Evolutionary conservation across 2,888 invertebrate species (phyloP).

Genomic region (Cataglyphis altisquamis): DNA sequence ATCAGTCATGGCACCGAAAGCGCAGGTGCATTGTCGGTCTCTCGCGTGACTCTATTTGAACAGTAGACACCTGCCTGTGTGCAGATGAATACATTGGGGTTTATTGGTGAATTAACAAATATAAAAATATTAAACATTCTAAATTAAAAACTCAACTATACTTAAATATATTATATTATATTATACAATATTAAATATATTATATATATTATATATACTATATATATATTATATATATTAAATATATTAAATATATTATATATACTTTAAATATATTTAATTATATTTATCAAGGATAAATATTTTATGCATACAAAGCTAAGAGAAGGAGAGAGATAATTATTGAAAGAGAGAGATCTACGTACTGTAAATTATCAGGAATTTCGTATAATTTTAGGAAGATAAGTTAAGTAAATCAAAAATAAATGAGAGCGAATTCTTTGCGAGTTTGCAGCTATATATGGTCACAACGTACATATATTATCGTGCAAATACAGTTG

Average conservation of each 20-base stretch:
- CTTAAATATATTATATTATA: no score
- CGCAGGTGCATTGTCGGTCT: slow-evolving; percentile 38
- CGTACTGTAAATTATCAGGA: neutral
- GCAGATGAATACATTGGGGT: neutral
- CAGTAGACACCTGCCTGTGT: slow-evolving; percentile 25
- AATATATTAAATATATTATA: no score
- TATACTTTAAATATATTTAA: neutral
- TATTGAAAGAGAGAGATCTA: neutral
- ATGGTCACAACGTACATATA: slow-evolving; percentile 58
- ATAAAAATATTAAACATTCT: neutral
- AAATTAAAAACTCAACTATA: neutral
- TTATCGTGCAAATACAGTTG: slow-evolving; percentile 69
- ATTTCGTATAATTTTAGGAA: neutral
- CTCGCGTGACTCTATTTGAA: slow-evolving; percentile 32
- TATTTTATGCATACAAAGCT: neutral
- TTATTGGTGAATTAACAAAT: neutral
- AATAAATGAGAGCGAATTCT: slow-evolving; percentile 29
- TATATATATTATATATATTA: no score
- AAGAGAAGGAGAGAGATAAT: neutral
- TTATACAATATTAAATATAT: no score
- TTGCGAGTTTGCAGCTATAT: slow-evolving; percentile 12
- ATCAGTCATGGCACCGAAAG: slow-evolving; percentile 11
- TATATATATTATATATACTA: no score
- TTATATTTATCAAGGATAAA: neutral
- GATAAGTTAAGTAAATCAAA: slow-evolving; percentile 3